Evolutionary conservation across 2,113 vertebrate species (phyloP), one percentile per base, ranked within the genome.

Genomic region (Desmodus rotundus): DNA sequence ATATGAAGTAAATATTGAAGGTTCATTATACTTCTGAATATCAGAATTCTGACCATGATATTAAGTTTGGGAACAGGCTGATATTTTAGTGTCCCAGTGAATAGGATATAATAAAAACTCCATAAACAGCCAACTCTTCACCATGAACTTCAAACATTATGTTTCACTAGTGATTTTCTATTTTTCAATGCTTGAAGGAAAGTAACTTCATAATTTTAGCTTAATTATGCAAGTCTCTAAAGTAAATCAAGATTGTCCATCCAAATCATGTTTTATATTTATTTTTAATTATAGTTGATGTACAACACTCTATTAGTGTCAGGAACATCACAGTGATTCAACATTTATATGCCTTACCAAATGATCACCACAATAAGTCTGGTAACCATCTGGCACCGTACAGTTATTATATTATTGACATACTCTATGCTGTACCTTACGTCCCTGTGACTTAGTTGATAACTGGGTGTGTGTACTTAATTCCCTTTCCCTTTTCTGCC

Each of bases 41-140:
- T 96, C 70, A 77, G 73, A 80, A 80, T 89, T 93, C 56, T 95
- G 73, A 94, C 61, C 22, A 58, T 94, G 77, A 92, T 97, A 87
- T 87, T 90, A 89, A 76, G 73, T 97, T 97, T 97, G 97, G 93
- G 94, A 96, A 95, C 54, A 89, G 96, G 52, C 28, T 95, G 91
- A 95, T 81, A 96, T 97, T 31, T 96, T 89, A 78, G 72, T 92
- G 90, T 97, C 68, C 81, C 83, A 92, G 54, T 91, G 93, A 96
- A 93, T 36, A 95, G 83, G 87, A 94, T 93, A 78, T 94, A 96
- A 96, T 96, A 95, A 97, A 96, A 96, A 94, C 41, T 76, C 65
- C 77, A 91, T 92, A 89, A 97, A 93, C 68, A 95, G 67, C n/a
- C 68, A 94, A 92, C 36, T 80, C 76, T 90, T 73, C 89, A 50